Base-by-base conservation (phyloP, 2,797 vertebrate species). In the Aldrovandia affinis region DNA sequence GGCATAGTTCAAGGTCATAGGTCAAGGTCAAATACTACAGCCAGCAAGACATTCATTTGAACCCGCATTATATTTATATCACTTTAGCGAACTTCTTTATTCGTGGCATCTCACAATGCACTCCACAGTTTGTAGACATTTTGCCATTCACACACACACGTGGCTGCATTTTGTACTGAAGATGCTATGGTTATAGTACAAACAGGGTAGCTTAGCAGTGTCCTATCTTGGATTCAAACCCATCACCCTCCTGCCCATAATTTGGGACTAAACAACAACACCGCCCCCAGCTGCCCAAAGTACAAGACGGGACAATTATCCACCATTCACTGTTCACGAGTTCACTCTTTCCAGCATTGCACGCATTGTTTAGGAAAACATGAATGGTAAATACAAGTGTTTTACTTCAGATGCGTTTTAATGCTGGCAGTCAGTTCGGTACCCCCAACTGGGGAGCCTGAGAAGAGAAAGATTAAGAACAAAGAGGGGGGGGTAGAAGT, bases 1-100 rank as follows among this genome's bases (percentile, higher is more conserved):
- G n/a, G n/a, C n/a, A n/a, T n/a, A n/a, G n/a, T n/a, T n/a, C n/a
- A 81, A 47, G 18, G 75, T 70, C 5, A 84, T 85, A 86, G 87
- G 83, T 52, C 80, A 85, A 86, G 84, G 86, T 86, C 85, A 88
- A 82, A 83, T 82, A 75, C 87, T 88, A 85, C 83, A 88, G 63
- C 86, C 87, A 83, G 88, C 85, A 89, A 82, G 6, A 30, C 81
- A 82, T 87, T 87, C 84, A 78, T 70, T 86, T 85, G 80, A 88
- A 83, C 85, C 57, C 33, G 54, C 36, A 73, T 44, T 68, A 81
- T 81, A 88, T 89, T 89, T 85, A 85, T 87, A 88, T 86, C 83
- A 86, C 77, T 83, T 73, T 47, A 18, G 33, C 25, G 15, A 8
- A 57, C 50, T n/a, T 61, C 81, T 59, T 39, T 22, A 14, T n/a